Base-by-base conservation (phyloP, 2,888 invertebrate genomes). In the Apoda limacodes region DNA sequence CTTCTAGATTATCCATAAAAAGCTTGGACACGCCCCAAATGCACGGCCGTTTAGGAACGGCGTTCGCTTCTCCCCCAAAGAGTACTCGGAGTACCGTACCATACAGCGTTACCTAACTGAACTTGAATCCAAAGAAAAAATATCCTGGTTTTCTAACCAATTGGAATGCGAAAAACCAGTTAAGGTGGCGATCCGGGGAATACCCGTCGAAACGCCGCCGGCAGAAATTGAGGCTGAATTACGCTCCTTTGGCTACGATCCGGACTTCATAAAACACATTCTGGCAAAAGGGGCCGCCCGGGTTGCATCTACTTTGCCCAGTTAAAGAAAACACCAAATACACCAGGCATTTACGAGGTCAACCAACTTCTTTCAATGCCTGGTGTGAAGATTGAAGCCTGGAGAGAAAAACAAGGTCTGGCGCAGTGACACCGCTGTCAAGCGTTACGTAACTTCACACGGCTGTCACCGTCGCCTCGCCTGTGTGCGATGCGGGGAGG, bases 371-470 rank as follows among this genome's bases (percentile, higher is more conserved):
- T 40, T 1, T 31, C 2, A 32, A n/a, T n/a, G n/a, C n/a, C n/a
- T n/a, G n/a, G n/a, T n/a, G n/a, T n/a, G n/a, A n/a, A n/a, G n/a
- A n/a, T n/a, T n/a, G n/a, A 36, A 17, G 32, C 35, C 4, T 37
- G 36, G 32, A 9, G 31, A 2, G 25, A 25, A 7, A 35, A 23
- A 10, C 10, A 13, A 6, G 37, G 39, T n/a, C 35, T 28, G 12
- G 27, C 32, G 1, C 35, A 35, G 14, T 39, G 38, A 13, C 35
- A 39, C 29, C 12, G 40, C 2, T 50, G 50, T 34, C 46, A 48
- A 5, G 13, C 20, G 1, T 46, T 48, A 5, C 5, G 46, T 5
- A 30, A 33, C 38, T n/a, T 36, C 33, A 5, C 34, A 35, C 13
- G 30, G 38, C 21, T 50, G 48, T 34, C 46, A 50, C 30, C 33